These are phyloP conservation scores for Potorous gilbertii DNA, from an alignment of 2,797 vertebrate genomes.

Conservation along the genomic window DNA sequence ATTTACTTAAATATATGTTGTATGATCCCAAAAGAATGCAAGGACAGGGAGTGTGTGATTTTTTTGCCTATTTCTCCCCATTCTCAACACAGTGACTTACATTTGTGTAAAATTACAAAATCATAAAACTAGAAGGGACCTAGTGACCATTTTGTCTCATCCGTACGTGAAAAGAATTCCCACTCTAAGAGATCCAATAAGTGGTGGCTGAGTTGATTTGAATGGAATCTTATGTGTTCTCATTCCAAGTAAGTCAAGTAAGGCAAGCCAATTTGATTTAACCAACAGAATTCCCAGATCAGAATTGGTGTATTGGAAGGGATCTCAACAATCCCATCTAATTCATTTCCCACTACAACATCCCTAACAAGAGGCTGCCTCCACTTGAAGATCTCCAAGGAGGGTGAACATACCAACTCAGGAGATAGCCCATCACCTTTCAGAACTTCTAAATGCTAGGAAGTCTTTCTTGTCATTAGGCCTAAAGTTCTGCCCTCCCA, in stretches of 20 bases:
- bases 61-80: neutral
- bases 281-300: neutral
- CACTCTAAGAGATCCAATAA: neutral
- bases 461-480: neutral
- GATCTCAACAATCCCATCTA: neutral
- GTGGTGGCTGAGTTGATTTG: neutral
- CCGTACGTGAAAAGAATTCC: neutral
- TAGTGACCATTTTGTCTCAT: neutral
- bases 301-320: neutral
- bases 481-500: neutral
- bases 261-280: neutral
- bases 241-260: neutral
- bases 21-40: neutral
- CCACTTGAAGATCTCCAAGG: neutral
- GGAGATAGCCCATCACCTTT: neutral
- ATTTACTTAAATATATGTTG: neutral
- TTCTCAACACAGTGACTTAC: neutral
- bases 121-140: neutral
- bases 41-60: neutral
- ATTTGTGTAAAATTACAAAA: neutral
- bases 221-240: neutral
- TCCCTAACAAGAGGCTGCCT: neutral
- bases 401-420: neutral
- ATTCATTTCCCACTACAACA: neutral
- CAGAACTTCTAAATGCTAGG: neutral